These are phyloP conservation scores for Neocloeon triangulifer DNA, from an alignment of 1,140 invertebrate species.

Conservation along the genomic window DNA sequence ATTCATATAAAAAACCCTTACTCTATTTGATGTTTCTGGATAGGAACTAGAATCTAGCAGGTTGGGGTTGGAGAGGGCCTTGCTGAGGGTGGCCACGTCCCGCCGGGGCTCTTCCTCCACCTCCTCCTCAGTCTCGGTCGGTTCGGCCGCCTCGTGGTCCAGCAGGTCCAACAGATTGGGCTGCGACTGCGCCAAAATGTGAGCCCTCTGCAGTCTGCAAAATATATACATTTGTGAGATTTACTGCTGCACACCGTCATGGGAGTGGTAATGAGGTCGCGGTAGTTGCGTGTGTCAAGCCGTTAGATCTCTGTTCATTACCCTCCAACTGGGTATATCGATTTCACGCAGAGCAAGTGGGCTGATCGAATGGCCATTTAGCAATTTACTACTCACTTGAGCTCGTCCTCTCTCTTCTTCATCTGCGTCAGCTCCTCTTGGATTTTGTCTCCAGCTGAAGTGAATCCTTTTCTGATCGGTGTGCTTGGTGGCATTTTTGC, in stretches of 20 bases:
- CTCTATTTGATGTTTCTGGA: constrained; percentile 2
- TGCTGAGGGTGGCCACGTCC: constrained; percentile 12
- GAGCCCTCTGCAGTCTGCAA: constrained; percentile 20
- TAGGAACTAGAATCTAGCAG: constrained; percentile 10
- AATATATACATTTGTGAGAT: constrained; percentile 4
- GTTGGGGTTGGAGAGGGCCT: constrained; percentile 13
- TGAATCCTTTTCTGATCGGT: constrained; percentile 33
- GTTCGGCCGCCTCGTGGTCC: no score
- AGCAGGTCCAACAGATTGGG: constrained; percentile 20
- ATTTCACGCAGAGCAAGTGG: no score
- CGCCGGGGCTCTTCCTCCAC: constrained; percentile 14
- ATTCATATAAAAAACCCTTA: constrained; percentile 4
- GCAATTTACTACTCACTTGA: constrained; percentile 44
- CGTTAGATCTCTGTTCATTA: no score
- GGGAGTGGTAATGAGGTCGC: no score
- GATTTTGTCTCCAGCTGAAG: constrained; percentile 52
- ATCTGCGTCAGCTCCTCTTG: constrained; percentile 52
- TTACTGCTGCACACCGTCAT: no score
- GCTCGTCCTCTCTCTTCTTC: constrained; percentile 44
- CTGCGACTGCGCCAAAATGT: constrained; percentile 21
- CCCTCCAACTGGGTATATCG: no score
- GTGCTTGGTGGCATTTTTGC: constrained; percentile 20
- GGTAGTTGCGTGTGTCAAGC: no score
- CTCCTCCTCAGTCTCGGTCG: constrained; percentile 17
- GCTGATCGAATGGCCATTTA: no score